These are phyloP conservation scores for Bruchidius siliquastri DNA, from an alignment of 2,888 invertebrate genomes.

Conservation along the genomic window DNA sequence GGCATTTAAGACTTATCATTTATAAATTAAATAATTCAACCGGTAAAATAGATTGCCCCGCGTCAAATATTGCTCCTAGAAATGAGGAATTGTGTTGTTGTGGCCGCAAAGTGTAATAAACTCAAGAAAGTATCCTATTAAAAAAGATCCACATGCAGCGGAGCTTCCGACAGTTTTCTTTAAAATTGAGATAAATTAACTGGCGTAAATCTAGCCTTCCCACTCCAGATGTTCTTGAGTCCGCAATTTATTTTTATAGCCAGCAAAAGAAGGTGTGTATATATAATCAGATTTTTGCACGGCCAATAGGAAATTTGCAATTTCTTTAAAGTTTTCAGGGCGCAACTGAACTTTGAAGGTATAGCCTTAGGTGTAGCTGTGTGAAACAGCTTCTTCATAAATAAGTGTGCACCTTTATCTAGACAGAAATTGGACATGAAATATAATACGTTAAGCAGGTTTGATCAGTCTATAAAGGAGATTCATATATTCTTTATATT, in stretches of 20 bases:
- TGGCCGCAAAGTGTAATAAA: neutral
- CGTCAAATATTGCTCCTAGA: neutral
- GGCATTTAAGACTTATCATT: too few species aligned
- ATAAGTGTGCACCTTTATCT: too few species aligned
- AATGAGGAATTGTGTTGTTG: neutral
- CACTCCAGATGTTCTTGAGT: neutral
- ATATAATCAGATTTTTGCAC: neutral
- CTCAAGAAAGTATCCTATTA: neutral
- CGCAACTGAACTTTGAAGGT: neutral
- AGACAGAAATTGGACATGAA: too few species aligned
- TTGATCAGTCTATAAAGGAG: too few species aligned
- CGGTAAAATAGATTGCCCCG: too few species aligned
- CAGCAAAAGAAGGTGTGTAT: neutral
- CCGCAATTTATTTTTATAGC: neutral
- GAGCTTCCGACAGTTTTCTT: neutral
- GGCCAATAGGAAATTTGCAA: neutral
- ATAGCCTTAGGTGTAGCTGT: neutral
- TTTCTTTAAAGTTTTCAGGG: neutral
- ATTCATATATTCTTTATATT: too few species aligned
- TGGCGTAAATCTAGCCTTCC: neutral
- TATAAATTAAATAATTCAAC: too few species aligned
- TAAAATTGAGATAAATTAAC: neutral
- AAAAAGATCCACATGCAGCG: neutral
- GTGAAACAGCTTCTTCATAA: too few species aligned
- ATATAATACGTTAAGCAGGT: too few species aligned